A percentile compares a stretch with the other conserved stretches of the same genome.
Evolutionary conservation across 2,797 vertebrate species (phyloP).

Genomic region (Sarcophilus harrisii): DNA sequence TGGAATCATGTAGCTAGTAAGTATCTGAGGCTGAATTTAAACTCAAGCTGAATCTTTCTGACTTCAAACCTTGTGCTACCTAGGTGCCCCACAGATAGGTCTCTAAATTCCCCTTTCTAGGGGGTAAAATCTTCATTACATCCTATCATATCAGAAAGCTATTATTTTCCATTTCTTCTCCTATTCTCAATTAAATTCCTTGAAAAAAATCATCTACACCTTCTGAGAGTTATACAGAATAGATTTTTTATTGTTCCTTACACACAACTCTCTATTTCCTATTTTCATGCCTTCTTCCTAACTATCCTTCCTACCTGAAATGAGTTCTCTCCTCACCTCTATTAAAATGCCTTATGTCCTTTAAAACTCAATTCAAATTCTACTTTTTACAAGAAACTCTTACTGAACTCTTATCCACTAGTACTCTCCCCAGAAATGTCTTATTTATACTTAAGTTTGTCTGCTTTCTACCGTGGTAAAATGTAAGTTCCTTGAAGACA

Average conservation of each 20-base stretch:
- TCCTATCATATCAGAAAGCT: not conserved
- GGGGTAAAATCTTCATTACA: not conserved
- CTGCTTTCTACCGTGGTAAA: not conserved
- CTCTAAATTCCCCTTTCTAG: not conserved
- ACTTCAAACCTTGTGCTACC: not conserved
- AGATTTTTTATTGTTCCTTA: not conserved
- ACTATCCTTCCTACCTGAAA: not conserved
- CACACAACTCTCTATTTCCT: not conserved
- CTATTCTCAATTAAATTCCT: not conserved
- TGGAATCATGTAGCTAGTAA: not conserved
- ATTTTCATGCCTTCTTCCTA: not conserved
- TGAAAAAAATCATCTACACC: not conserved
- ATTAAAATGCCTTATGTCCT: not conserved
- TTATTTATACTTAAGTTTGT: not conserved
- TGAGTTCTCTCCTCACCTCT: not conserved
- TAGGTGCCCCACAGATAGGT: not conserved
- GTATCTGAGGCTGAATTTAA: not conserved
- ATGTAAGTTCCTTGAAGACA: not conserved
- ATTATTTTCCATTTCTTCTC: not conserved
- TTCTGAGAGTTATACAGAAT: not conserved
- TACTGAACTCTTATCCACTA: not conserved
- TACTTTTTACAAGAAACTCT: not conserved
- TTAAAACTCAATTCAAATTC: not conserved
- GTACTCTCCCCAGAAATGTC: not conserved
- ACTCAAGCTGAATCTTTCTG: not conserved